These are phyloP conservation scores for Sorex fumeus DNA, from an alignment of 2,113 vertebrate species.

Conservation along the genomic window DNA sequence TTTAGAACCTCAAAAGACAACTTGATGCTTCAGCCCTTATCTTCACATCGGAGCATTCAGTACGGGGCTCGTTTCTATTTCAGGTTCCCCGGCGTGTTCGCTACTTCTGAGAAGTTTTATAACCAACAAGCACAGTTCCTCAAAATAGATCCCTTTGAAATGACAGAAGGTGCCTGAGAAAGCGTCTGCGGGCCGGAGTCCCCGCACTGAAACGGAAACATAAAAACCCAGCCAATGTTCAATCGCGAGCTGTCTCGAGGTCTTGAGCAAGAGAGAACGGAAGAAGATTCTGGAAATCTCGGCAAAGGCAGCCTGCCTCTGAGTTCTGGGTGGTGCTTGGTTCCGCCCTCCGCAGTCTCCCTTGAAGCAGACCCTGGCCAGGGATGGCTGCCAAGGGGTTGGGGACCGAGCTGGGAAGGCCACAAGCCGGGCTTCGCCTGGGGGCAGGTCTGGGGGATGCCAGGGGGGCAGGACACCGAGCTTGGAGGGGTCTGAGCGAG, in stretches of 20 bases:
- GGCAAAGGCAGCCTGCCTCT: slow-evolving; percentile 45
- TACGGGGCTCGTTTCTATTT: slow-evolving; percentile 79
- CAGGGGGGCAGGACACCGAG: too few species aligned
- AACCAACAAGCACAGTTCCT: slow-evolving; percentile 84
- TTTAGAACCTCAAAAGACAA: slow-evolving; percentile 70
- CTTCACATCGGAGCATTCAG: slow-evolving; percentile 56
- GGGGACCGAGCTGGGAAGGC: too few species aligned
- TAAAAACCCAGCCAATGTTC: slow-evolving; percentile 54
- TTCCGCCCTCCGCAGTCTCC: neutral
- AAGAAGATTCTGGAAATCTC: slow-evolving; percentile 71
- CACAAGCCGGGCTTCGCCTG: too few species aligned
- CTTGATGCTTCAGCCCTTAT: slow-evolving; percentile 51
- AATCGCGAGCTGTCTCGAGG: slow-evolving; percentile 60
- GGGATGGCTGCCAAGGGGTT: neutral
- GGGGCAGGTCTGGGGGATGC: too few species aligned
- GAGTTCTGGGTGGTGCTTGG: neutral
- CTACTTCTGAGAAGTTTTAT: slow-evolving; percentile 85
- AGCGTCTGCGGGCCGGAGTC: slow-evolving; percentile 68
- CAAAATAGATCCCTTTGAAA: slow-evolving; percentile 86
- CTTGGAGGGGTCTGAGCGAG: too few species aligned
- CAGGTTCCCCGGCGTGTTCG: slow-evolving; percentile 82
- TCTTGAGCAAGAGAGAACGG: slow-evolving; percentile 78
- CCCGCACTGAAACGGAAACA: neutral
- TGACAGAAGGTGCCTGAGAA: slow-evolving; percentile 81
- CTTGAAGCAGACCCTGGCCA: neutral